Evolutionary conservation across 2,797 vertebrate genomes (phyloP), one percentile per base, ranked within the genome.

Genomic region (Cyprinella venusta): DNA sequence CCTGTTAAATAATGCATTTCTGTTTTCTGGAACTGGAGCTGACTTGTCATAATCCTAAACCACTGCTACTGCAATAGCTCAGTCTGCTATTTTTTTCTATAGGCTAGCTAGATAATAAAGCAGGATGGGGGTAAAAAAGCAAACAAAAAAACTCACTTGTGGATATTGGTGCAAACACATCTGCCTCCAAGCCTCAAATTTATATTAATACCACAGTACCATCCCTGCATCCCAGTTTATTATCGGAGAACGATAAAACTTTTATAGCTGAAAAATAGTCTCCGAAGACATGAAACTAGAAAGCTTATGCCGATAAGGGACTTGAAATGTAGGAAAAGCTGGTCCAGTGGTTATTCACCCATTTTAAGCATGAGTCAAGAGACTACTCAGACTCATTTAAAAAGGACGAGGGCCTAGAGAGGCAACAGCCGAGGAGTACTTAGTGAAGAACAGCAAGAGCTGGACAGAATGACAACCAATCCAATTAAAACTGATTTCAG

Each of bases 301-400:
- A 76, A 59, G 52, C 38, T 38, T 36, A 59, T 61, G 19, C 50
- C 50, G 81, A 76, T 76, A 24, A 65, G 61, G 36, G 36, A 77
- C 50, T 67, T 45, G 80, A 76, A 85, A 85, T 86, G 89, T 78
- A 67, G 86, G 59, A 84, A 56, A 84, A 80, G 30, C 18, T 70
- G 15, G 74, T 16, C 36, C 12, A 30, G 80, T 48, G 64, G 50
- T 42, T 76, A 56, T 76, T 76, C 50, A 68, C 13, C 2, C 61
- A 82, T 82, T 76, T 76, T 56, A 42, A 67, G 24, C 71, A 42
- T 42, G 42, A 74, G 80, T 74, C 80, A 65, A 40, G 74, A 77
- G 72, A 59, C 64, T 52, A 59, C 56, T 26, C 33, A 1, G 24
- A 42, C 71, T 68, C 36, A 1, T 74, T 33, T 21, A 36, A 50